Percentiles rank a stretch among this genome's conserved stretches.
Conservation (phyloP, 2,888 invertebrate species). For the Ophion costatus region DNA sequence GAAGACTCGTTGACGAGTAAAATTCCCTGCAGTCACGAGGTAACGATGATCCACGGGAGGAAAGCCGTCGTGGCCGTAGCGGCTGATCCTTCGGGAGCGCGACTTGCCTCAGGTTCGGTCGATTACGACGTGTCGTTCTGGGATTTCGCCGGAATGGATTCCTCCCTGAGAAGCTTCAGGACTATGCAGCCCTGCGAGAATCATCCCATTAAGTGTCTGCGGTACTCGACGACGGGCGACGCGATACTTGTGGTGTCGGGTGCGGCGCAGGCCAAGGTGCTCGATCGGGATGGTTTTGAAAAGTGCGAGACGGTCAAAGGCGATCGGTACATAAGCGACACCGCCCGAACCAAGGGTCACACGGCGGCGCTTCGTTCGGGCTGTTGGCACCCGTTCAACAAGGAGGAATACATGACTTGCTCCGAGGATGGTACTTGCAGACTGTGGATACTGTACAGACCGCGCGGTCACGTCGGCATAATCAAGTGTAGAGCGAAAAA, state of each 20-base stretch:
- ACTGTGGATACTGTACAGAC: constrained; percentile 94
- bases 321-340: constrained; percentile 97
- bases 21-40: constrained; percentile 91
- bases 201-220: constrained; percentile 95
- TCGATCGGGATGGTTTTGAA: constrained; percentile 97
- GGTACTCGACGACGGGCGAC: constrained; percentile 98
- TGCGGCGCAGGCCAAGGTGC: constrained; percentile 95
- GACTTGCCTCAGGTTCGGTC: constrained; percentile 95
- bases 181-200: constrained; percentile 97
- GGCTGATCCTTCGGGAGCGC: constrained; percentile 97
- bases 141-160: constrained; percentile 99
- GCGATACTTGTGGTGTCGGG: constrained; percentile 96
- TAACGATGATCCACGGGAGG: constrained; percentile 94
- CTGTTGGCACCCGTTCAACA: constrained; percentile 96
- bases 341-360: constrained; percentile 97
- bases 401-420: constrained; percentile 97
- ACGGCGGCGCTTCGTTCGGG: constrained; percentile 94
- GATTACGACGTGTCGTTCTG: constrained; percentile 99
- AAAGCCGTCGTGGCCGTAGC: constrained; percentile 96
- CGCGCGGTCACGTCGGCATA: constrained; percentile 91
- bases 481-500: constrained; percentile 95
- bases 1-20: constrained; percentile 83
- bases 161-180: constrained; percentile 94
- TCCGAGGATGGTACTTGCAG: constrained; percentile 97
- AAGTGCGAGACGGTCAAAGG: constrained; percentile 96